Conservation (phyloP, 2,888 invertebrate genomes). For the Cordilura impudica region DNA sequence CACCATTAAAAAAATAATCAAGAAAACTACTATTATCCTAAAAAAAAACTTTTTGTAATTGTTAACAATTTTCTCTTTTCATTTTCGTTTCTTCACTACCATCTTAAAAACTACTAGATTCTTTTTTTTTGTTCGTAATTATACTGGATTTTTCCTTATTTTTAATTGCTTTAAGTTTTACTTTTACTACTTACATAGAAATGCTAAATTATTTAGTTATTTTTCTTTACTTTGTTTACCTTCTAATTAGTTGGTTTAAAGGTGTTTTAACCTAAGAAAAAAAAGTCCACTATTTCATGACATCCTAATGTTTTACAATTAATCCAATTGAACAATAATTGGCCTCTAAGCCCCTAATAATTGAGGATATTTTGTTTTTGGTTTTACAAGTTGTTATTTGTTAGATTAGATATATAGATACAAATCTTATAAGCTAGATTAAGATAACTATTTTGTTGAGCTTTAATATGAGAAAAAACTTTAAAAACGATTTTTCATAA, state of each 20-base stretch:
- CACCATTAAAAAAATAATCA: not conserved
- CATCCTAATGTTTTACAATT: conserved; percentile 27
- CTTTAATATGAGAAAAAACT: not conserved
- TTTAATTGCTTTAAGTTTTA: not conserved
- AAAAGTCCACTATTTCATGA: conserved; percentile 38
- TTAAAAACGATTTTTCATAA: not conserved
- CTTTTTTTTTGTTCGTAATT: not conserved
- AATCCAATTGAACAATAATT: conserved; percentile 37
- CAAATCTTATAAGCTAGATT: not conserved
- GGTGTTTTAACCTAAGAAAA: conserved; percentile 10
- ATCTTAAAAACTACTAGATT: conserved; percentile 15
- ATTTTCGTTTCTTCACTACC: conserved; percentile 8
- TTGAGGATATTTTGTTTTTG: not conserved
- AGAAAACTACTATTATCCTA: conserved; percentile 8
- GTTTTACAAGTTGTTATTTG: not conserved
- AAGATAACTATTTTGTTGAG: not conserved
- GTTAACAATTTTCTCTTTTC: conserved; percentile 16
- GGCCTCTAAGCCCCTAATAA: conserved; percentile 55
- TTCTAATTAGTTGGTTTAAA: conserved; percentile 4
- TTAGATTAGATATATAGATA: not conserved
- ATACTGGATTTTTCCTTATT: not conserved
- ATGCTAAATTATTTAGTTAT: not conserved
- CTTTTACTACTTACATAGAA: conserved; percentile 35
- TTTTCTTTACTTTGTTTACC: not conserved
- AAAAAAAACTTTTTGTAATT: conserved; percentile 3